Conservation (phyloP, 2,113 vertebrate species). For the Cebidichthys violaceus region DNA sequence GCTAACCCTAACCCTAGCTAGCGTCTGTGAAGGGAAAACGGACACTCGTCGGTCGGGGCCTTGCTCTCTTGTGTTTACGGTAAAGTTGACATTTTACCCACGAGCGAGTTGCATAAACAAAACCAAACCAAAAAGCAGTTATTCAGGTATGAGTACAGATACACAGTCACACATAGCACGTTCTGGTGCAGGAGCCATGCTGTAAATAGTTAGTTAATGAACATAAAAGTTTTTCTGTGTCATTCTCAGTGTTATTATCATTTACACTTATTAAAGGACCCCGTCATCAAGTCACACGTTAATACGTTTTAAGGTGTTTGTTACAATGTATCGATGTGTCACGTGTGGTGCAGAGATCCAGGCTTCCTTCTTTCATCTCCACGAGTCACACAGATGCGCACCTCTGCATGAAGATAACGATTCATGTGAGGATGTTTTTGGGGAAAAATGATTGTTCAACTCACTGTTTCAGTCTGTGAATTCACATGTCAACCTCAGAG, state of each 20-base stretch:
- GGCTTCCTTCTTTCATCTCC: background rate
- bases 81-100: constrained; percentile 47
- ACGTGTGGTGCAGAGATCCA: background rate
- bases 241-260: background rate
- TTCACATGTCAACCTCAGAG: background rate
- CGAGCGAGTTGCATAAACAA: constrained; percentile 24
- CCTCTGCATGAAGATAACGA: background rate
- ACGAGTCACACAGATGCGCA: background rate
- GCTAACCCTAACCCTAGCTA: constrained; percentile 49
- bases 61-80: constrained; percentile 47
- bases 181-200: background rate
- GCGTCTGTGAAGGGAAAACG: background rate
- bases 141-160: background rate
- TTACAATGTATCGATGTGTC: background rate
- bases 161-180: background rate
- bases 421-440: background rate
- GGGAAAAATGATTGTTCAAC: background rate
- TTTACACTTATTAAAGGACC: background rate
- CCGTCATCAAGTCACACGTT: background rate
- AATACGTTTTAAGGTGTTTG: background rate
- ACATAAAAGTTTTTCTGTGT: too few species aligned
- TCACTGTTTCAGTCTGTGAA: background rate
- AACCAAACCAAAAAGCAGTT: constrained; percentile 25
- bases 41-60: constrained; percentile 44
- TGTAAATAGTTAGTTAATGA: background rate